Conservation (phyloP, 1,140 invertebrate species). For the Luehdorfia chinensis region DNA sequence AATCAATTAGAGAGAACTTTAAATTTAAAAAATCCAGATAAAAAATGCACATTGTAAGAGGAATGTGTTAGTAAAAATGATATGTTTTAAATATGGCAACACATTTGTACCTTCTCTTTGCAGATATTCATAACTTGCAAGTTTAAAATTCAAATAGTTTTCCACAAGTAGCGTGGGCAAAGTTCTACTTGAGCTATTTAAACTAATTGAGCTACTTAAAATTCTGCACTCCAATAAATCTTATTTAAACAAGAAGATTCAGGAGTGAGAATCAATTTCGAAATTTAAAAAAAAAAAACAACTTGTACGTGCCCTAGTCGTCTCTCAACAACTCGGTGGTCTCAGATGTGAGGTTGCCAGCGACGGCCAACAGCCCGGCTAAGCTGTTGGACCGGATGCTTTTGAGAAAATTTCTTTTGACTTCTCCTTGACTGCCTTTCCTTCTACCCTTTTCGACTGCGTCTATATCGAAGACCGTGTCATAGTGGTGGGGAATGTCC, state of each 20-base stretch:
- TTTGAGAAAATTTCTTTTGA: conserved; percentile 50
- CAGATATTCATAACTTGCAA: conserved; percentile 6
- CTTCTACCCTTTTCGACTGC: conserved; percentile 21
- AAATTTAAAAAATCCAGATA: too few relatives aligned
- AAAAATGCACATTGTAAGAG: conserved; percentile 34
- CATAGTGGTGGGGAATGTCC: conserved; percentile 46
- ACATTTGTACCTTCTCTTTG: conserved; percentile 34
- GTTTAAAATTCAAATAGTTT: too few relatives aligned
- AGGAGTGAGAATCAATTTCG: neutral
- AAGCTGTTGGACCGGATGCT: conserved; percentile 56
- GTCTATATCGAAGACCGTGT: conserved; percentile 48
- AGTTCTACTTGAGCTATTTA: too few relatives aligned
- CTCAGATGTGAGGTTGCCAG: conserved; percentile 44
- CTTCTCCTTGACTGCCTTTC: conserved; percentile 34
- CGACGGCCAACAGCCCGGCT: conserved; percentile 44
- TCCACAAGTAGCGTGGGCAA: too few relatives aligned
- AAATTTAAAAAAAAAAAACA: too few relatives aligned
- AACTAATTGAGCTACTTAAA: too few relatives aligned
- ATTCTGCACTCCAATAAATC: conserved; percentile 15
- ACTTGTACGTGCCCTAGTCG: conserved; percentile 25
- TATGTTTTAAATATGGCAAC: conserved; percentile 66
- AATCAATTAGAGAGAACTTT: too few relatives aligned
- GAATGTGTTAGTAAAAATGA: conserved; percentile 58
- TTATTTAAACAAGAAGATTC: neutral
- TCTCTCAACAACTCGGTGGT: conserved; percentile 54